Base-by-base conservation (phyloP, 1,140 invertebrate species). In the Drosophila sucinea region DNA sequence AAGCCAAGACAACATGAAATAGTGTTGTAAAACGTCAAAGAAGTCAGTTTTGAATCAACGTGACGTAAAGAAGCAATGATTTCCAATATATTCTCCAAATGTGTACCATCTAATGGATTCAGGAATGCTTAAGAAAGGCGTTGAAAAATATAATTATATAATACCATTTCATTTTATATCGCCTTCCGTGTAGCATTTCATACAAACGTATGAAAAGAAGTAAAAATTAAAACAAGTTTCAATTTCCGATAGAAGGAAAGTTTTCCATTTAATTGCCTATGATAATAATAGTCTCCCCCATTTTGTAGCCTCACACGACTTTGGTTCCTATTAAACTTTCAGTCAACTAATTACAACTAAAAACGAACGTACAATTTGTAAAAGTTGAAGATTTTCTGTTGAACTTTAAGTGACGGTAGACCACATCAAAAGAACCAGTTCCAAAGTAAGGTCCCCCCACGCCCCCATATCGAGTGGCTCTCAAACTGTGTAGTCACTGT, bases 311-410 rank as follows among this genome's bases (percentile, higher is more conserved):
- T 10, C 5, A 23, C 44, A 23, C 44, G 17, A 25, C 23, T 62
- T 44, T 32, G 23, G n/a, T 57, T 33, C 30, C n/a, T 23, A n/a
- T 30, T 60, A 6, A 38, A 60, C 33, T 44, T 62, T 8, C 38
- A 62, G n/a, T 7, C n/a, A 62, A 41, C 38, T 47, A 63, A 51
- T 47, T 63, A 63, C 55, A 25, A 44, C n/a, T 27, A 25, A 35
- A 40, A 5, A 73, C 29, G 64, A 70, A 70, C 58, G 51, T 71
- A 63, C 56, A 74, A 67, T 76, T 76, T 68, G 51, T 33, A 7
- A 62, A 75, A 75, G 72, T 75, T 75, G 32, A 68, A 57, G 73
- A 68, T 75, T 68, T 62, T 17, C 51, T 23, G 29, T 25, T 60
- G 55, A 76, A 70, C 41, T 77, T 38, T 25, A 44, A 60, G 41